Percentiles rank a stretch among this genome's conserved stretches.
Conservation (phyloP, 1,140 invertebrate species). For the Apis florea region DNA sequence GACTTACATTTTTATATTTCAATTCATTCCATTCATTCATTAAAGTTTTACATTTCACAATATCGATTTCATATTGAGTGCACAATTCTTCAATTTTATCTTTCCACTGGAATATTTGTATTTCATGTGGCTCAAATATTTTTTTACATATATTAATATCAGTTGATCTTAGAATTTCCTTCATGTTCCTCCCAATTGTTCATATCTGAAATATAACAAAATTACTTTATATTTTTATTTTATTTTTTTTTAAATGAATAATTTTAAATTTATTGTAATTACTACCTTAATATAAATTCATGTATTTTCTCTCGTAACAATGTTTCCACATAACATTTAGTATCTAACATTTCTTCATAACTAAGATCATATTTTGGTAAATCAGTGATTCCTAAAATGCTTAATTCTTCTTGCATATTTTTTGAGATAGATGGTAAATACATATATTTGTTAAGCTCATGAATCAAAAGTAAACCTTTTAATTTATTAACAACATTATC, state of each 20-base stretch:
- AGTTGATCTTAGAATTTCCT: constrained; percentile 59
- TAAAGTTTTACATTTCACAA: constrained; percentile 53
- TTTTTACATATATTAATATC: constrained; percentile 52
- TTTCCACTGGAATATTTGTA: constrained; percentile 66
- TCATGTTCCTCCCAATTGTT: constrained; percentile 61
- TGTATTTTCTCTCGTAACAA: constrained; percentile 62
- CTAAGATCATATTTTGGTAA: constrained; percentile 60
- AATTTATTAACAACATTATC: constrained; percentile 55
- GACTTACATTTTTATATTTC: constrained; percentile 61
- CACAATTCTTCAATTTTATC: constrained; percentile 70
- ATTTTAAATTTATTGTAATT: constrained; percentile 33
- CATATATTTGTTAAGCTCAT: constrained; percentile 66
- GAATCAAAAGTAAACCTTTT: constrained; percentile 52
- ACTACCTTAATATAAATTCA: constrained; percentile 57
- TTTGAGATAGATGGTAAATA: constrained; percentile 56
- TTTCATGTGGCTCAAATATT: constrained; percentile 52
- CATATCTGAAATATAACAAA: constrained; percentile 62
- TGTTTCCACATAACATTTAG: constrained; percentile 63
- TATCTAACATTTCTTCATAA: constrained; percentile 62
- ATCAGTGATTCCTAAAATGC: constrained; percentile 67
- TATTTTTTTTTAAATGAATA: constrained; percentile 1
- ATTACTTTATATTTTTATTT: constrained; percentile 5
- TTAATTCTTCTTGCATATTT: constrained; percentile 55
- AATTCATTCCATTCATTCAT: constrained; percentile 67
- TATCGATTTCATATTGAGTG: constrained; percentile 61